Evolutionary conservation across 2,113 vertebrate genomes (phyloP).

Genomic region (Riparia riparia): DNA sequence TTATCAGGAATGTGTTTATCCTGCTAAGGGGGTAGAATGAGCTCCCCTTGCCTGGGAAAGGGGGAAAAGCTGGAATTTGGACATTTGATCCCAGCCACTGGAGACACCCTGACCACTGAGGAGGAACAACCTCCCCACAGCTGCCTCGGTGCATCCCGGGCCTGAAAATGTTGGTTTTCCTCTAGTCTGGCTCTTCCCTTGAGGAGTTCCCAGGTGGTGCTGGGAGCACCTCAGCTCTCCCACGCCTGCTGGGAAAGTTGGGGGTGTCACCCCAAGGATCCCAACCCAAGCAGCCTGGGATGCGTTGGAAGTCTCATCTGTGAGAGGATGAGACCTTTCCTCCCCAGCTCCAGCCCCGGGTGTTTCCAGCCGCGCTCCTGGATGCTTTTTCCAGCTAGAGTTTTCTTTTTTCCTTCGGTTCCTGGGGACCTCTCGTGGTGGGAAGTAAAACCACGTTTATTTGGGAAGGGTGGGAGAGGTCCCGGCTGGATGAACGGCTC

Average conservation of each 20-base stretch:
- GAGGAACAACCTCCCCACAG: not conserved
- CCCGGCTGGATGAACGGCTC: accelerated
- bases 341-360: accelerated
- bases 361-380: not conserved
- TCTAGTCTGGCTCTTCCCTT: not conserved
- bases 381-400: accelerated
- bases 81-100: not conserved
- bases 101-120: accelerated
- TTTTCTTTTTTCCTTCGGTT: not conserved
- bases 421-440: slow-evolving; percentile 51
- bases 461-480: not conserved
- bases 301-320: accelerated
- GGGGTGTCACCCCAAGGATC: not conserved
- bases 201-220: accelerated
- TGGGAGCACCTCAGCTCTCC: not conserved
- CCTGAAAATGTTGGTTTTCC: not conserved
- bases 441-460: not conserved
- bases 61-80: not conserved
- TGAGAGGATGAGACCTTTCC: not conserved
- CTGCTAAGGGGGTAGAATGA: not conserved
- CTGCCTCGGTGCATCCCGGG: accelerated
- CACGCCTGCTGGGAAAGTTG: not conserved
- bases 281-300: too few relatives aligned
- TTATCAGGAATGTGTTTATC: not conserved
- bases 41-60: not conserved